Evolutionary conservation across 2,797 vertebrate species (phyloP).

Genomic region (Urocyon cinereoargenteus): DNA sequence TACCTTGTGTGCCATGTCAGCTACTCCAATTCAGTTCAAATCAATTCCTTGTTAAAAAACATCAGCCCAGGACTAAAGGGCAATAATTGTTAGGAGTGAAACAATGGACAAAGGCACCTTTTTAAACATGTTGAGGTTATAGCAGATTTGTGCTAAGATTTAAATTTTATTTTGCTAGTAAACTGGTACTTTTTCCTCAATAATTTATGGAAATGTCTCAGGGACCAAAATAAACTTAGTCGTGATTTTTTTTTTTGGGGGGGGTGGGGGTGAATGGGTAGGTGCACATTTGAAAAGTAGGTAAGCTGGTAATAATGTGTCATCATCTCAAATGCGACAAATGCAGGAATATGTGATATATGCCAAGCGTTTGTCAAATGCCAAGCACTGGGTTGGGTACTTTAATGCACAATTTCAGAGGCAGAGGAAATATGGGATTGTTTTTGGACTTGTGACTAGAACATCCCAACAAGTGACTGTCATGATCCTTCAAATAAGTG

Average conservation of each 20-base stretch:
- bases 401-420: neutral
- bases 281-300: neutral
- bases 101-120: slow-evolving; percentile 51
- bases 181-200: slow-evolving; percentile 46
- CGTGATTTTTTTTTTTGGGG: neutral
- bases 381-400: neutral
- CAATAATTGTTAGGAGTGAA: neutral
- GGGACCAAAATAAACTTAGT: neutral
- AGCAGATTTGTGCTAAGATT: neutral
- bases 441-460: neutral
- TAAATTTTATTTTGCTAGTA: slow-evolving; percentile 39
- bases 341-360: neutral
- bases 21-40: neutral
- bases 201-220: slow-evolving; percentile 38
- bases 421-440: neutral
- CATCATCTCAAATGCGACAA: neutral
- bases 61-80: neutral
- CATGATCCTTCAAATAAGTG: neutral
- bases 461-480: neutral
- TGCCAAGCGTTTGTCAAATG: neutral
- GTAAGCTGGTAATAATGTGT: neutral
- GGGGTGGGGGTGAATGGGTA: neutral
- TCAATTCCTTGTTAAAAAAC: slow-evolving; percentile 51
- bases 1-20: neutral
- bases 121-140: slow-evolving; percentile 30